phyloP scores from a whole-genome alignment of 2,113 vertebrate genomes.

The Amphilophus citrinellus region DNA sequence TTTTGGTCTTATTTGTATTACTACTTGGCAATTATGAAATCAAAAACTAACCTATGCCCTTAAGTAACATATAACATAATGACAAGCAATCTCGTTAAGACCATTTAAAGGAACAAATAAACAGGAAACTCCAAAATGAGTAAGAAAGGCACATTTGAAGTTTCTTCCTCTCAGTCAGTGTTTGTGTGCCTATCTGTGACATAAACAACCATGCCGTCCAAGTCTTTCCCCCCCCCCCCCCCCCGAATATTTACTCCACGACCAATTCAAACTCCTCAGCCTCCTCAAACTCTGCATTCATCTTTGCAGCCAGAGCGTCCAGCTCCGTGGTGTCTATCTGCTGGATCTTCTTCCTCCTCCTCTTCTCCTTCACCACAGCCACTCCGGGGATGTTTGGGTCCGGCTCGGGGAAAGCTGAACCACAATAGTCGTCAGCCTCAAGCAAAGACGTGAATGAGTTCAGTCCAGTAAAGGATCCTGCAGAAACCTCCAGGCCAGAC shows the following conservation, averaged over 20 bases:
- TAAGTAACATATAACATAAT: not conserved
- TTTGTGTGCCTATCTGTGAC: not conserved
- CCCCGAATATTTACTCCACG: slow-evolving; percentile 81
- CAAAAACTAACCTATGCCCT: not conserved
- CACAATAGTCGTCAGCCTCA: slow-evolving; percentile 50
- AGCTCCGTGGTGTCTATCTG: slow-evolving; percentile 82
- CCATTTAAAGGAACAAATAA: not conserved
- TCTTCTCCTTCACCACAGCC: slow-evolving; percentile 79
- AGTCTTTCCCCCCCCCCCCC: not conserved
- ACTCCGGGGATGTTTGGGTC: slow-evolving; percentile 88
- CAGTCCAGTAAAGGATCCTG: slow-evolving; percentile 20
- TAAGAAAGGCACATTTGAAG: not conserved
- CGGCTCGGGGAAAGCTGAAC: slow-evolving; percentile 28
- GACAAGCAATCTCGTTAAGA: not conserved
- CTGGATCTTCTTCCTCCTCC: slow-evolving; percentile 77
- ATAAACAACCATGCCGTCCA: not conserved
- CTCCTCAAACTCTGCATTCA: slow-evolving; percentile 91
- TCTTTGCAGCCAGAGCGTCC: slow-evolving; percentile 85
- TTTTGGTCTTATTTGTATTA: not conserved
- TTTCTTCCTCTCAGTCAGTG: not conserved
- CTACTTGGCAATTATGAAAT: not conserved
- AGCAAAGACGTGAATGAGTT: slow-evolving; percentile 61
- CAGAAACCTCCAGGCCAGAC: slow-evolving; percentile 28
- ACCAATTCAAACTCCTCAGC: slow-evolving; percentile 88
- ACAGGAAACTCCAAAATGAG: not conserved